Percentiles rank a stretch among this genome's conserved stretches.
Evolutionary conservation across 2,113 vertebrate species (phyloP).

Genomic region (Malurus cyaneus): DNA sequence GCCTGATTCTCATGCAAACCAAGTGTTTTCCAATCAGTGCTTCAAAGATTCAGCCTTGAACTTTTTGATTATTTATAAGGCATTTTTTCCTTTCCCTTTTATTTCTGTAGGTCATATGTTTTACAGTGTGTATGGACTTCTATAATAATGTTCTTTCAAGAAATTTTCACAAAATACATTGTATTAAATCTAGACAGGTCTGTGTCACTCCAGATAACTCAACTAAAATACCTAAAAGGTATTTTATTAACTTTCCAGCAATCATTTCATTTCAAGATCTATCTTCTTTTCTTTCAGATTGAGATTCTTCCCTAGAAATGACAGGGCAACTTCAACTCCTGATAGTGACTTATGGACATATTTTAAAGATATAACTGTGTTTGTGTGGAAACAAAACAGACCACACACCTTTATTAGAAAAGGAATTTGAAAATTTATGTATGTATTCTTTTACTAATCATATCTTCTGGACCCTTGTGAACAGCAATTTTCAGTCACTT

Average conservation of each 20-base stretch:
- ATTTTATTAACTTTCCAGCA: not conserved
- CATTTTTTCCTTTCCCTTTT: not conserved
- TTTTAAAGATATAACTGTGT: not conserved
- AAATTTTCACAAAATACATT: not conserved
- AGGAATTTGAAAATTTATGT: not conserved
- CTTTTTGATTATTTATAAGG: not conserved
- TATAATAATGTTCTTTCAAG: not conserved
- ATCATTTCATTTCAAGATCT: not conserved
- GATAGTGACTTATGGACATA: not conserved
- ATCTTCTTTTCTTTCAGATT: not conserved
- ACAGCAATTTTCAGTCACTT: not conserved
- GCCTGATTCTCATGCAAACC: constrained; percentile 12
- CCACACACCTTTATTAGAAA: not conserved
- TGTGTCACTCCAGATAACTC: not conserved
- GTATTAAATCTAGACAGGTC: not conserved
- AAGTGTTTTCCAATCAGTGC: not conserved
- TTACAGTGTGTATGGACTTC: not conserved
- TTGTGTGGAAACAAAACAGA: not conserved
- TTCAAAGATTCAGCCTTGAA: not conserved
- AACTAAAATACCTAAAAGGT: not conserved
- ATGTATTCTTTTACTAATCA: not conserved
- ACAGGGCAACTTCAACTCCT: not conserved
- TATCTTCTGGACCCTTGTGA: not conserved
- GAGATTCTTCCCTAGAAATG: not conserved
- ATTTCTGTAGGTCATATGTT: accelerated